Percentiles rank a stretch among this genome's conserved stretches.
These are phyloP conservation scores for Ailurus styani DNA, from an alignment of 2,113 vertebrate genomes.

Conservation along the genomic window DNA sequence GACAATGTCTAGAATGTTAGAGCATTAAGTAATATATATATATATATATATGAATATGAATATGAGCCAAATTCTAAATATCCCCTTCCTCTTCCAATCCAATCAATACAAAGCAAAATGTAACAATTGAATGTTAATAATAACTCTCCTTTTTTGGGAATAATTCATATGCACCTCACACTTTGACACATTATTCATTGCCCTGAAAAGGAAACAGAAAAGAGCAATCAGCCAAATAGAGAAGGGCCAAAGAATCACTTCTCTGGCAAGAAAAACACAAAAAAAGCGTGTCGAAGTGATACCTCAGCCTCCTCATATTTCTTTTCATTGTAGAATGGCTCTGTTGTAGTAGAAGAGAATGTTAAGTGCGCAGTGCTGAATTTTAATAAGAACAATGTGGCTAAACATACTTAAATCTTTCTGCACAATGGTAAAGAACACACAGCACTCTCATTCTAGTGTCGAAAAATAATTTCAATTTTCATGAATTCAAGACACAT, in stretches of 20 bases:
- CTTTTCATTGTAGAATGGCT: conserved; percentile 58
- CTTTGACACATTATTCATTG: conserved; percentile 54
- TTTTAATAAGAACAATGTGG: conserved; percentile 60
- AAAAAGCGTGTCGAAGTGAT: conserved; percentile 56
- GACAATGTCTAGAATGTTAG: conserved; percentile 4
- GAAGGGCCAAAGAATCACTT: conserved; percentile 62
- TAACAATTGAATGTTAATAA: conserved; percentile 42
- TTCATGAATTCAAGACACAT: neutral
- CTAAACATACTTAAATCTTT: conserved; percentile 28
- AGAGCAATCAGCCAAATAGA: conserved; percentile 53
- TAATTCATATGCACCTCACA: conserved; percentile 3
- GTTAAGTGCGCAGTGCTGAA: conserved; percentile 54
- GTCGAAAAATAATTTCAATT: conserved; percentile 46
- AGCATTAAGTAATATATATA: neutral
- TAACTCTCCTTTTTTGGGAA: neutral
- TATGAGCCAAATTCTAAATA: conserved; percentile 34
- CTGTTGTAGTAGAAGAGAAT: conserved; percentile 54
- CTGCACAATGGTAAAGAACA: neutral
- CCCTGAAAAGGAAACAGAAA: conserved; percentile 55
- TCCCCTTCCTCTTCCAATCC: neutral
- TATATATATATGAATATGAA: neutral
- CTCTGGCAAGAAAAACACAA: conserved; percentile 29
- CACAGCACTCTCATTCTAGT: conserved; percentile 6
- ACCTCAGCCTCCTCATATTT: conserved; percentile 59
- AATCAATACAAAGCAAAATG: conserved; percentile 35